A percentile compares a stretch with the other conserved stretches of the same genome.
phyloP scores from a whole-genome alignment of 2,888 invertebrate species.

The Eumacrocentrus americanus region DNA sequence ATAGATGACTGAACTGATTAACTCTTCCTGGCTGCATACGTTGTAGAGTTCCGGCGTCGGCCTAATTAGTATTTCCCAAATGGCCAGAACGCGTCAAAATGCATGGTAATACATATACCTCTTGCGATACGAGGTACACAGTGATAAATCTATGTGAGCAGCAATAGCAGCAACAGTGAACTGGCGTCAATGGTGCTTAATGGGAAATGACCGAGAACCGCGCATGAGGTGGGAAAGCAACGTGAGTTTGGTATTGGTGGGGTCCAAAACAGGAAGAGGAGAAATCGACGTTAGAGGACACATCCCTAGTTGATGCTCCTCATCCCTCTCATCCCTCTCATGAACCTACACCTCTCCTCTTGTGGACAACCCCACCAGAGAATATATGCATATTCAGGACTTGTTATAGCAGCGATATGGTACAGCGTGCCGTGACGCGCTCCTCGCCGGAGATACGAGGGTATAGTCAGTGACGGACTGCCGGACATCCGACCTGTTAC shows the following conservation, averaged over 20 bases:
- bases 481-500: constrained; percentile 61
- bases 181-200: constrained; percentile 57
- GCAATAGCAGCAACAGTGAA: constrained; percentile 47
- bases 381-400: constrained; percentile 60
- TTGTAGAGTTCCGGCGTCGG: not conserved
- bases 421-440: constrained; percentile 36
- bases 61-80: constrained; percentile 52
- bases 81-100: constrained; percentile 51
- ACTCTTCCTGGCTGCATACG: not conserved
- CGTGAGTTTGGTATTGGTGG: constrained; percentile 27
- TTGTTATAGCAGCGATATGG: constrained; percentile 55
- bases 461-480: constrained; percentile 59
- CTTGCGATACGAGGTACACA: constrained; percentile 22
- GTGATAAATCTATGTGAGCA: constrained; percentile 56
- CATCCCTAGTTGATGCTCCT: not conserved
- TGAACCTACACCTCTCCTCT: not conserved
- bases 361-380: constrained; percentile 24
- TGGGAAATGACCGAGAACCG: constrained; percentile 43
- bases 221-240: constrained; percentile 33
- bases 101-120: constrained; percentile 16
- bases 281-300: not conserved
- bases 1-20: too few species aligned
- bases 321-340: constrained; percentile 2
- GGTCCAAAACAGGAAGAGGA: constrained; percentile 9
- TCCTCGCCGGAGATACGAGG: constrained; percentile 51